Base-by-base conservation (phyloP, 2,113 vertebrate genomes). In the Takifugu bimaculatus region DNA sequence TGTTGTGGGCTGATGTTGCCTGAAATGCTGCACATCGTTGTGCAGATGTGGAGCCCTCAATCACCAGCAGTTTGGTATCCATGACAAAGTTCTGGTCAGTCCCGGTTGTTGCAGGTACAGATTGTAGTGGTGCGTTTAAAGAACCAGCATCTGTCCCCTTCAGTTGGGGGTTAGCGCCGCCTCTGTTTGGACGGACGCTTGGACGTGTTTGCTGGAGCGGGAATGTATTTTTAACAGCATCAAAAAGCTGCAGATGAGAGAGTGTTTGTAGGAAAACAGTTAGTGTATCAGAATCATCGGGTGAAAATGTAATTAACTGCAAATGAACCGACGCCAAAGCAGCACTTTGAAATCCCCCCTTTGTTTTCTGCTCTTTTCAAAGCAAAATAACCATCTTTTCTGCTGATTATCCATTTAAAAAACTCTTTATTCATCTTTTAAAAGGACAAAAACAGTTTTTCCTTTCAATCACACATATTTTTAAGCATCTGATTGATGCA, bases 241-340 rank as follows among this genome's bases (percentile, higher is more conserved):
- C 78, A 84, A 84, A 82, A 84, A 75, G 63, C 50, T 14, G 43
- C 55, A 83, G 81, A 84, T 80, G 78, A 80, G 66, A 83, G 73
- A 78, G 70, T 43, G 60, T 70, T 68, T 63, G 54, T 71, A 72
- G 70, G 57, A 73, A 72, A 80, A 68, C 56, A 54, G 75, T 66
- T 57, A 75, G 66, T 75, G 63, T 42, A 78, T 85, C 62, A 78
- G 64, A 84, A 79, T 82, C 70, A 74, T 71, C 59, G 69, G 68
- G 56, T 43, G 68, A 72, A 84, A 82, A 83, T 69, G 83, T 85
- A 87, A 88, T 87, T 85, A 88, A 81, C 65, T 87, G 80, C 71
- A 86, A 86, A 83, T 81, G 79, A 87, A 82, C 78, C 49, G 50
- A 50, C 25, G 69, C 70, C 77, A 65, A 80, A 79, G 70, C 75